These are phyloP conservation scores for Dromius quadrimaculatus DNA, from an alignment of 2,888 invertebrate genomes.

Conservation along the genomic window DNA sequence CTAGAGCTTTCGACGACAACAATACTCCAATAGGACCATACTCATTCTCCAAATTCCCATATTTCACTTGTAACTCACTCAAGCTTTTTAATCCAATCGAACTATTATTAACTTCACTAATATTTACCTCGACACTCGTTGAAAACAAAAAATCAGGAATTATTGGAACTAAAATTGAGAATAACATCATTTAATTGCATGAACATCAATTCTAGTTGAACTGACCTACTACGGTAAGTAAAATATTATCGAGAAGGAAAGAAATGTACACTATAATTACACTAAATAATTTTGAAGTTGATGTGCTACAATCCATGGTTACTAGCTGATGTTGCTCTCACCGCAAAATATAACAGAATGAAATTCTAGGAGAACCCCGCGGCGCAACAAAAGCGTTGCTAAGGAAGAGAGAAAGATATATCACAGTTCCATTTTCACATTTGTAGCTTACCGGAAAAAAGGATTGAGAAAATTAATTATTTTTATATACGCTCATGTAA, in stretches of 20 bases:
- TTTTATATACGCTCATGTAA: no score
- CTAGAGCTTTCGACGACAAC: constrained; percentile 82
- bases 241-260: constrained; percentile 86
- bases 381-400: constrained; percentile 4
- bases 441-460: no score
- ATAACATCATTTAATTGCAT: constrained; percentile 11
- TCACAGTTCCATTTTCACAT: no score
- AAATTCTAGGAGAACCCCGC: constrained; percentile 28
- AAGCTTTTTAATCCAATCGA: constrained; percentile 60
- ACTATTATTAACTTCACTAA: constrained; percentile 43
- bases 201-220: constrained; percentile 50
- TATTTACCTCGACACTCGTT: constrained; percentile 62
- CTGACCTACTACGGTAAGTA: constrained; percentile 91
- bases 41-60: constrained; percentile 69
- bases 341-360: constrained; percentile 23
- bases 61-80: constrained; percentile 65
- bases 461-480: no score
- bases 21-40: constrained; percentile 78
- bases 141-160: constrained; percentile 81
- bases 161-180: constrained; percentile 77
- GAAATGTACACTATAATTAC: constrained; percentile 78
- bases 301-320: constrained; percentile 19
- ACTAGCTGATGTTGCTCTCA: constrained; percentile 5
- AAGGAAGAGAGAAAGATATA: not conserved
- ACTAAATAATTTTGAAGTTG: constrained; percentile 62